phyloP scores from a whole-genome alignment of 35 echinoderm and acorn worm species.

The Heliocidaris erythrogramma region DNA sequence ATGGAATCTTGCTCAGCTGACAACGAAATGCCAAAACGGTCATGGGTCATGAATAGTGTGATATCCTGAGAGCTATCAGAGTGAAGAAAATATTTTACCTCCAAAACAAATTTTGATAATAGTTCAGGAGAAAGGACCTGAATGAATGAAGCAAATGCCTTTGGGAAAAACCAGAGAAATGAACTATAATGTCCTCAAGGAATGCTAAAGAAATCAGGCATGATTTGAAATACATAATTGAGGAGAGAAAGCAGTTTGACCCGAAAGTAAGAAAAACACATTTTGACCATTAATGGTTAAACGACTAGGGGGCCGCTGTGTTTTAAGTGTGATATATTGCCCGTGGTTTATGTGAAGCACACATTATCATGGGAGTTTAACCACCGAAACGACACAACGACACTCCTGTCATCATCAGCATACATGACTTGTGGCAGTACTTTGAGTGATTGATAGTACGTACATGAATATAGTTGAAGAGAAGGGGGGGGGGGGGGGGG shows the following conservation, averaged over 20 bases:
- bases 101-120: background rate
- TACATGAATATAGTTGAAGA: background rate
- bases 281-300: background rate
- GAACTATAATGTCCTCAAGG: background rate
- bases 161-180: background rate
- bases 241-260: background rate
- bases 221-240: background rate
- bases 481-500: background rate
- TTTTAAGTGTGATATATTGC: background rate
- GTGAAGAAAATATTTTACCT: too few relatives aligned
- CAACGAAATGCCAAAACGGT: background rate
- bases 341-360: background rate
- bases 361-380: background rate
- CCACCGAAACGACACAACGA: background rate
- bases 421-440: background rate
- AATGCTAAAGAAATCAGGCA: background rate
- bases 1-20: background rate
- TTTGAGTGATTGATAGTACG: background rate
- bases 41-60: background rate
- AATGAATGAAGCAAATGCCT: background rate
- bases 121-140: background rate
- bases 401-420: background rate
- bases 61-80: background rate
- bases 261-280: background rate
- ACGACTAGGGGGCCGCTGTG: background rate